Percentiles rank a stretch among this genome's conserved stretches.
Conservation (phyloP, 2,797 vertebrate genomes). For the Lacerta viridis region DNA sequence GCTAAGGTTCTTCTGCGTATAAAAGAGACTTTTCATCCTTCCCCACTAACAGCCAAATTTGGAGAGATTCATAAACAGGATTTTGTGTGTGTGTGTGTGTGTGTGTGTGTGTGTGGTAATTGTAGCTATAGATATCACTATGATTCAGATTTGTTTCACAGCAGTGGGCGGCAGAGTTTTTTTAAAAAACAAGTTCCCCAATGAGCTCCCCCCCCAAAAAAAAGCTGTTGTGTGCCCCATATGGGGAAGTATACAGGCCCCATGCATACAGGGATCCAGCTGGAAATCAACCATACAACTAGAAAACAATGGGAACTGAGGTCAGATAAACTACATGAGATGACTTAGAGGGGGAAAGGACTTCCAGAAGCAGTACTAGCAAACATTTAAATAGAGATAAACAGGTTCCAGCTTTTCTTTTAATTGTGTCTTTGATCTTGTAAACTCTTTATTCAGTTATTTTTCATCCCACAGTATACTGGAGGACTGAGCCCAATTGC, state of each 20-base stretch:
- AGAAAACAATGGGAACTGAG: background rate
- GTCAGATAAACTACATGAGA: background rate
- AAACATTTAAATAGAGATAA: background rate
- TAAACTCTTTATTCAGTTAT: background rate
- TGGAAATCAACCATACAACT: background rate
- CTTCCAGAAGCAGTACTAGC: too few species aligned
- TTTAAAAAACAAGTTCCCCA: background rate
- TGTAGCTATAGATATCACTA: background rate
- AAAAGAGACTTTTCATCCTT: background rate
- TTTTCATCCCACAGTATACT: background rate
- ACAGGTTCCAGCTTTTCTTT: background rate
- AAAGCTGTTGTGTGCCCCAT: background rate
- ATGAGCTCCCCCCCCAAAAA: background rate
- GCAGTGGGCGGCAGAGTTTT: background rate
- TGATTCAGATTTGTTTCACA: background rate
- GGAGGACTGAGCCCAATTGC: background rate
- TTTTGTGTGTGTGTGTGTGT: background rate
- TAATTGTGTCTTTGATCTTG: background rate
- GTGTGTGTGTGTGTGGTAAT: background rate
- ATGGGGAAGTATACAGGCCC: too few species aligned
- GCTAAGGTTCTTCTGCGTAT: background rate
- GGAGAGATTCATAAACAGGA: background rate
- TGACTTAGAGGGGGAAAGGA: background rate
- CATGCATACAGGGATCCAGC: background rate
- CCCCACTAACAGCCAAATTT: background rate